A percentile compares a stretch with the other conserved stretches of the same genome.
Evolutionary conservation across 2,888 invertebrate species (phyloP).

Genomic region (Clanis bilineata): DNA sequence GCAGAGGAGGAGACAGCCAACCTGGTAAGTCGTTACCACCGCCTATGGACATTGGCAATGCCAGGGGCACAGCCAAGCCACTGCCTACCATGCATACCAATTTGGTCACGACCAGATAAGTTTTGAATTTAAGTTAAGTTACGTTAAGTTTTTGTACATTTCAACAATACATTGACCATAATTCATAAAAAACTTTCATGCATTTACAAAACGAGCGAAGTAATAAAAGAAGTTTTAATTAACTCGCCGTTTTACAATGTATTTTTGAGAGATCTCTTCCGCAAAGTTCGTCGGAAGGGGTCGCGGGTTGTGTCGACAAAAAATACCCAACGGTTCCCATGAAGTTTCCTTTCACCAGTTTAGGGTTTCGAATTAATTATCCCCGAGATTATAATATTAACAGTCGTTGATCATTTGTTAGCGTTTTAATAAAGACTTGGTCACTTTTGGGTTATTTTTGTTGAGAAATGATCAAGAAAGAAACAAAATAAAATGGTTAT

Average conservation of each 20-base stretch:
- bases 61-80: too few relatives aligned
- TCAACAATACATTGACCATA: background rate
- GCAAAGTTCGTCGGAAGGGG: conserved; percentile 19
- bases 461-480: too few relatives aligned
- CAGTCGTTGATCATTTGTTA: background rate
- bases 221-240: conserved; percentile 28
- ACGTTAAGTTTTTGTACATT: too few relatives aligned
- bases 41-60: too few relatives aligned
- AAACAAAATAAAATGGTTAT: too few relatives aligned
- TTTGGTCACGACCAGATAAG: too few relatives aligned
- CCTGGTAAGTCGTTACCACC: too few relatives aligned
- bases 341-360: background rate
- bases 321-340: background rate
- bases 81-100: too few relatives aligned
- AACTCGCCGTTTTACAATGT: conserved; percentile 31
- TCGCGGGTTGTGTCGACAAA: conserved; percentile 9
- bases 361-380: conserved; percentile 9
- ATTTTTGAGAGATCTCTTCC: conserved; percentile 21
- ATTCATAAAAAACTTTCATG: background rate
- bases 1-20: too few relatives aligned
- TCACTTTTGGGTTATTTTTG: background rate
- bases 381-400: background rate
- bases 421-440: background rate
- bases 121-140: too few relatives aligned
- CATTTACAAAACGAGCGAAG: background rate